A percentile compares a stretch with the other conserved stretches of the same genome.
phyloP scores from a whole-genome alignment of 2,888 invertebrate species.

The Mesorhabditis spiculigera region DNA sequence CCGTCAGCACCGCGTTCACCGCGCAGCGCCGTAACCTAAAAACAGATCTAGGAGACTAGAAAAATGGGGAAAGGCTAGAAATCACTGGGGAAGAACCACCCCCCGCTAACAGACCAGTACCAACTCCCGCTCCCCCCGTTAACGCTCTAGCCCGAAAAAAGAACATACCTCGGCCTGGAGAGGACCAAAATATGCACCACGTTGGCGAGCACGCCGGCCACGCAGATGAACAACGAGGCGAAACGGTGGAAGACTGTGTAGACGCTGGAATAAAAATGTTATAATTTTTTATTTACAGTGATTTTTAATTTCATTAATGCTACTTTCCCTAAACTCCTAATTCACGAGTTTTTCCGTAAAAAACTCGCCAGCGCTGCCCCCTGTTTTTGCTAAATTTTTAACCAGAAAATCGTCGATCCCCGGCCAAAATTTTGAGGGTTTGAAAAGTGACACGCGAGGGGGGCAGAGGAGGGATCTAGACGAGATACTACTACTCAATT shows the following conservation, averaged over 20 bases:
- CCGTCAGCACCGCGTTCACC: slow-evolving; percentile 43
- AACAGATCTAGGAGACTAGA: neutral
- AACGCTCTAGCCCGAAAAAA: neutral
- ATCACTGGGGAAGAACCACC: no score
- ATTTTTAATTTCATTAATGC: neutral
- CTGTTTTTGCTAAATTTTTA: no score
- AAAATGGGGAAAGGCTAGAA: neutral
- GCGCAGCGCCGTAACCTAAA: slow-evolving; percentile 28
- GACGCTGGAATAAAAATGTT: slow-evolving; percentile 25
- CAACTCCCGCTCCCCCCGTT: no score
- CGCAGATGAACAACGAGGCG: slow-evolving; percentile 41
- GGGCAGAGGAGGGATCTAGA: no score
- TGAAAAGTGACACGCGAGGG: no score
- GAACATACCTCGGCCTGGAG: slow-evolving; percentile 20
- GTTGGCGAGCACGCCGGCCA: slow-evolving; percentile 41
- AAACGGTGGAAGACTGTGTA: slow-evolving; percentile 46
- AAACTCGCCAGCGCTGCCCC: neutral
- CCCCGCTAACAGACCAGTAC: no score
- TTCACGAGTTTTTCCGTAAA: neutral
- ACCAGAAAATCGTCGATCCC: no score
- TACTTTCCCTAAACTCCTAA: neutral
- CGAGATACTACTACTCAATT: no score
- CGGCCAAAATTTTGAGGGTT: no score
- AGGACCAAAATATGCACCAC: slow-evolving; percentile 41
- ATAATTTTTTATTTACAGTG: neutral